phyloP scores from a whole-genome alignment of 1,140 invertebrate species.

The Bombyx mandarina region DNA sequence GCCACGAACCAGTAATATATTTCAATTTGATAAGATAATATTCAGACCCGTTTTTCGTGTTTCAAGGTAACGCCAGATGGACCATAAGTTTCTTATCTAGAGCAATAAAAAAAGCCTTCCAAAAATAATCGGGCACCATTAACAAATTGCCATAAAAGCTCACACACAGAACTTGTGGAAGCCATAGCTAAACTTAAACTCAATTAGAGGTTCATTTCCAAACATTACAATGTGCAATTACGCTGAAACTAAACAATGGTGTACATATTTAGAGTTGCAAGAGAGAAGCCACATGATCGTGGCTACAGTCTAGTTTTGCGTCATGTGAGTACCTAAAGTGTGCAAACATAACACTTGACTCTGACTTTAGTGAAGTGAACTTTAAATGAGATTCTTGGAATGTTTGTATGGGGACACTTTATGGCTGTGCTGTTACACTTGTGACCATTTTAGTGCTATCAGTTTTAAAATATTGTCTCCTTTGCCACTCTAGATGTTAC shows the following conservation, averaged over 20 bases:
- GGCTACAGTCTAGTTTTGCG: constrained; percentile 10
- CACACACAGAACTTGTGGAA: neutral
- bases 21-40: too few species aligned
- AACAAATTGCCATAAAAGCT: too few species aligned
- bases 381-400: constrained; percentile 35
- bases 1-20: too few species aligned
- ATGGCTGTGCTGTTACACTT: constrained; percentile 17
- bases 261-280: constrained; percentile 1
- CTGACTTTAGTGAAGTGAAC: constrained; percentile 34
- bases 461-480: too few species aligned
- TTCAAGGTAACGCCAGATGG: too few species aligned
- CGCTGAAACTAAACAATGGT: neutral
- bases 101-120: too few species aligned
- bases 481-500: too few species aligned
- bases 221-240: constrained; percentile 7
- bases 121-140: too few species aligned
- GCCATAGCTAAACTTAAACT: neutral
- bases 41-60: too few species aligned
- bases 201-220: constrained; percentile 1
- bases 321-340: constrained; percentile 19
- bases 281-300: constrained; percentile 1
- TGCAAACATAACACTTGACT: constrained; percentile 11
- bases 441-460: neutral
- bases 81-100: too few species aligned
- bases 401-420: constrained; percentile 31